Percentiles rank a stretch among this genome's conserved stretches.
phyloP scores from a whole-genome alignment of 2,888 invertebrate genomes.

The Hipparchia sbordonii region DNA sequence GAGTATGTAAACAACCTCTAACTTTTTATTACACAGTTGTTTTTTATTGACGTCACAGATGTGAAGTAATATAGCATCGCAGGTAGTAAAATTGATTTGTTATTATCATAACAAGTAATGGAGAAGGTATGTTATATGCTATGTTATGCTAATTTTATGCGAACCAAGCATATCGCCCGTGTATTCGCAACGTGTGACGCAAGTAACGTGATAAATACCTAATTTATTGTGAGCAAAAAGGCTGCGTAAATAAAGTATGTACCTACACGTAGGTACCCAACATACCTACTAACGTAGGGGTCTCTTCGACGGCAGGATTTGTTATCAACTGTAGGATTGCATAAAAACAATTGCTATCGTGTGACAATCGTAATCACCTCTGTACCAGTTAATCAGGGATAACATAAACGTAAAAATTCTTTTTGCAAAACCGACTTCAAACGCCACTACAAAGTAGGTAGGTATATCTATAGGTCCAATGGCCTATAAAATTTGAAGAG shows the following conservation, averaged over 20 bases:
- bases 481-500: too few relatives aligned
- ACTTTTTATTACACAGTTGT: constrained; percentile 21
- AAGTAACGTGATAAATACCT: constrained; percentile 7
- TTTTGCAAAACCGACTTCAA: too few relatives aligned
- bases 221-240: constrained; percentile 1
- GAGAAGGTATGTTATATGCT: constrained; percentile 10
- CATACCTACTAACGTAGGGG: too few relatives aligned
- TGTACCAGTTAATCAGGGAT: too few relatives aligned
- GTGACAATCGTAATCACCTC: too few relatives aligned
- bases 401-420: too few relatives aligned
- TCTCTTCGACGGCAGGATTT: too few relatives aligned
- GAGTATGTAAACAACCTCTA: neutral
- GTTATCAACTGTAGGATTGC: too few relatives aligned
- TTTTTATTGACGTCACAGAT: constrained; percentile 29
- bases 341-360: too few relatives aligned
- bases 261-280: neutral
- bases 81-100: constrained; percentile 23
- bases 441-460: too few relatives aligned
- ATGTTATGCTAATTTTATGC: constrained; percentile 22
- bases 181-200: constrained; percentile 5
- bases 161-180: neutral
- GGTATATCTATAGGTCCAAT: too few relatives aligned
- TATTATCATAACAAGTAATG: constrained; percentile 25
- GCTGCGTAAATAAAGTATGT: constrained; percentile 2
- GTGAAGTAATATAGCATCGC: constrained; percentile 19